Base-by-base conservation (phyloP, 2,797 vertebrate genomes). In the Emydoidea blandingii region DNA sequence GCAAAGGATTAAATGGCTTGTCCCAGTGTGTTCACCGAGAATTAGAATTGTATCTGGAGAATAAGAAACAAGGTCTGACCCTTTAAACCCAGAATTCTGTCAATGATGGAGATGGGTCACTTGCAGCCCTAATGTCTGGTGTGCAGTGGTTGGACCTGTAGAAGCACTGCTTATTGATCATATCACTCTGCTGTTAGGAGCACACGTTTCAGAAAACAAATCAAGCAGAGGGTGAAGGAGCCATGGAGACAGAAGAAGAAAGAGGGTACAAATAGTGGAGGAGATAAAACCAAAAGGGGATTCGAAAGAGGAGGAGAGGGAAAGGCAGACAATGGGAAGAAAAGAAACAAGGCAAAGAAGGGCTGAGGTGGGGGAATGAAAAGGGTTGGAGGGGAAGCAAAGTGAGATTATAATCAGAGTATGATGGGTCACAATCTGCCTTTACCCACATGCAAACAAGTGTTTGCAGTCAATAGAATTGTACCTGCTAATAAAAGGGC, bases 401-500 rank as follows among this genome's bases (percentile, higher is more conserved):
- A 27, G 11, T 74, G 10, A 44, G 9, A 5, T 76, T 65, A 76
- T 25, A 76, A 44, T 76, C 23, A 29, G 44, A 8, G 41, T 16
- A 76, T 29, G 12, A 8, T 27, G 41, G 11, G 41, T 14, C 25
- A 29, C 27, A 41, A 16, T 76, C 41, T 47, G 12, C 25, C 27
- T 15, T 44, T 25, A 29, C 25, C 81, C 86, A 95, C 74, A 93
- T 86, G 88, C 93, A 96, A 96, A 95, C 91, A 86, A 54, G 15
- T 87, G 79, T 86, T 96, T 94, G 89, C 95, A 95, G 85, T 90
- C 94, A 93, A 86, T 90, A 94, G 91, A 95, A 92, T 79, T 96
- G 94, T 90, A 81, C 86, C 93, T 90, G 88, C 68, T 92, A 94
- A 94, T 91, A 91, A 85, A 74, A 85, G 27, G 79, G 84, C 81